Evolutionary conservation across 1,140 invertebrate species (phyloP).

Genomic region (Drosophila miranda): DNA sequence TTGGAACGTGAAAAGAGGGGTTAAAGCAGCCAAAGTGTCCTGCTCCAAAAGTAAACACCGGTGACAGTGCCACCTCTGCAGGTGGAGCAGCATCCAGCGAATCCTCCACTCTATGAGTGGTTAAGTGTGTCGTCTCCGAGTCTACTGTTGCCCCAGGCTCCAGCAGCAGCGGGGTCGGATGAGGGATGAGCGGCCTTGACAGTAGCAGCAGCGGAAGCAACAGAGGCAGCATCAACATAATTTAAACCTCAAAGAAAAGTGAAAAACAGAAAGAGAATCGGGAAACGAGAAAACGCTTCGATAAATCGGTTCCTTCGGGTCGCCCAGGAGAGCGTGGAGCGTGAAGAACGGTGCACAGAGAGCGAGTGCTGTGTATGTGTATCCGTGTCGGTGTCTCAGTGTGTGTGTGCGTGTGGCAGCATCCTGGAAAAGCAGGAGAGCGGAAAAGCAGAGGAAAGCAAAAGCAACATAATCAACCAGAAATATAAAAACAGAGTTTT

Average conservation of each 20-base stretch:
- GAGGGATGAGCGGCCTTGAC: conserved; percentile 34
- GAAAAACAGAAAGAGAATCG: conserved; percentile 19
- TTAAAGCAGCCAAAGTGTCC: no score
- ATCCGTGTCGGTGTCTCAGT: conserved; percentile 9
- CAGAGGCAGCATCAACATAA: conserved; percentile 21
- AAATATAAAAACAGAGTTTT: background rate
- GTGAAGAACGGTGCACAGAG: no score
- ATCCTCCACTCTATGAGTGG: conserved; percentile 5
- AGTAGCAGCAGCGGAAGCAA: conserved; percentile 1
- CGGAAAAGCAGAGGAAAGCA: conserved; percentile 9
- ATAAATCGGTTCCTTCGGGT: conserved; percentile 6
- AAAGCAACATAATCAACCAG: conserved; percentile 3
- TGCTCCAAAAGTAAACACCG: conserved; percentile 5
- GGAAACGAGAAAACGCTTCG: conserved; percentile 8
- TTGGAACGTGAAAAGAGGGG: no score
- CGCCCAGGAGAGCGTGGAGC: no score
- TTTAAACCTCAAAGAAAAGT: background rate
- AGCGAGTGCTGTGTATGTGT: background rate
- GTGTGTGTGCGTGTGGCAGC: conserved; percentile 11
- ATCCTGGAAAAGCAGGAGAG: background rate
- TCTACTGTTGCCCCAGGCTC: background rate
- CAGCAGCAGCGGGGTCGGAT: conserved; percentile 14
- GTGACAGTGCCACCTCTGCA: background rate
- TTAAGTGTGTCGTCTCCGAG: conserved; percentile 42
- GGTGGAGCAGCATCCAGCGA: background rate